Evolutionary conservation across 2,113 vertebrate genomes (phyloP), one percentile per base, ranked within the genome.

Genomic region (Misgurnus mizolepis): DNA sequence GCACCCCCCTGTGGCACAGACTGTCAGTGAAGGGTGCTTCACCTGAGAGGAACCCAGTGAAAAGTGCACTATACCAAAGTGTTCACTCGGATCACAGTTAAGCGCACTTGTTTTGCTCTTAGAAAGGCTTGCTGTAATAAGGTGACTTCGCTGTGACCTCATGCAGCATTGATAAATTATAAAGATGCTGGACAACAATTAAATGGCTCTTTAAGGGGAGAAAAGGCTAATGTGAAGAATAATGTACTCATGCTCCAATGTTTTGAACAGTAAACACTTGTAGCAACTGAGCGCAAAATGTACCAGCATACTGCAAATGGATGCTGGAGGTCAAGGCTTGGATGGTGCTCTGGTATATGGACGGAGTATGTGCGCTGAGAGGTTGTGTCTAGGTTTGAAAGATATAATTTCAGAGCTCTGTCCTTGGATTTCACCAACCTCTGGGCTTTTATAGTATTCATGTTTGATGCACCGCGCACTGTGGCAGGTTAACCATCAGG

Each of bases 21-120:
- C 40, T 7, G 1, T 55, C 68, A 40, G 50, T 40, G 8, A 18
- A 73, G 76, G 71, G 66, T 43, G 22, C 73, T 76, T 80, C 66
- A 80, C 58, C 64, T 43, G 39, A 55, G 50, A 75, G 40, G 34
- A 61, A 17, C 18, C 43, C 66, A 68, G 43, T 47, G 66, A 47
- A 43, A 67, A 67, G 76, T 6, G 9, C 67, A 14, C 78, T 71
- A 53, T 17, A 71, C 43, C 7, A 14, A 40, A 68, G 65, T 14
- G 40, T 10, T 6, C 65, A 58, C n/a, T 53, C 39, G 45, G 58
- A 61, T 62, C n/a, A 11, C n/a, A 39, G 76, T 4, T 67, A 67
- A 77, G 34, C 34, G 10, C 75, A 40, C 45, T 66, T 39, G 50
- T 40, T 39, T 55, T 5, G 62, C 27, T 76, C 75, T 77, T 53